phyloP scores from a whole-genome alignment of 2,797 vertebrate genomes.

The Poeciliopsis presidionis region DNA sequence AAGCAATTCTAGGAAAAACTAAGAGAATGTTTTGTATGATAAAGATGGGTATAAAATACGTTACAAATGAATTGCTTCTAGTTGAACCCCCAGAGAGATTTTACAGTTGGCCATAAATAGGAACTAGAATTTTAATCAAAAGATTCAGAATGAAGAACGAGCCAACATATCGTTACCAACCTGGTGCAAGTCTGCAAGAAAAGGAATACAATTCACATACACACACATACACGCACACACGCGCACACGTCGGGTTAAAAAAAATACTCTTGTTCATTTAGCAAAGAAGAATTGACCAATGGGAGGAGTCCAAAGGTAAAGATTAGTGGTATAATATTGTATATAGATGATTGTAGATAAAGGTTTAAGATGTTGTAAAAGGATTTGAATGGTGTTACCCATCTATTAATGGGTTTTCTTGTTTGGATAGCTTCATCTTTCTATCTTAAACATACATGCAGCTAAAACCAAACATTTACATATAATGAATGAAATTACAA shows the following conservation, averaged over 20 bases:
- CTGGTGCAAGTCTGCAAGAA: not conserved
- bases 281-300: not conserved
- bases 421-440: not conserved
- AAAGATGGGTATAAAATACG: not conserved
- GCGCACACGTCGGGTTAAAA: not conserved
- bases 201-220: not conserved
- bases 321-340: not conserved
- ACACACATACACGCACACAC: not conserved
- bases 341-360: not conserved
- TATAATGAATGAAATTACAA: not conserved
- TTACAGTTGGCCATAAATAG: conserved; percentile 55
- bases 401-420: not conserved
- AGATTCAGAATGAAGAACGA: not conserved
- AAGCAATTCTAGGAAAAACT: not conserved
- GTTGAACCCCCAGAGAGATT: conserved; percentile 31
- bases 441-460: not conserved
- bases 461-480: not conserved
- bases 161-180: not conserved
- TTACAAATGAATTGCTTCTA: conserved; percentile 49
- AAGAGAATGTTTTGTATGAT: not conserved
- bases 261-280: not conserved
- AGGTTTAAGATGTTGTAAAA: not conserved
- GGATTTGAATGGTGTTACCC: not conserved
- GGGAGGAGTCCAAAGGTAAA: not conserved
- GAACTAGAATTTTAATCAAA: conserved; percentile 45